Evolutionary conservation across 2,888 invertebrate species (phyloP), one percentile per base, ranked within the genome.

Genomic region (Noctua janthe): DNA sequence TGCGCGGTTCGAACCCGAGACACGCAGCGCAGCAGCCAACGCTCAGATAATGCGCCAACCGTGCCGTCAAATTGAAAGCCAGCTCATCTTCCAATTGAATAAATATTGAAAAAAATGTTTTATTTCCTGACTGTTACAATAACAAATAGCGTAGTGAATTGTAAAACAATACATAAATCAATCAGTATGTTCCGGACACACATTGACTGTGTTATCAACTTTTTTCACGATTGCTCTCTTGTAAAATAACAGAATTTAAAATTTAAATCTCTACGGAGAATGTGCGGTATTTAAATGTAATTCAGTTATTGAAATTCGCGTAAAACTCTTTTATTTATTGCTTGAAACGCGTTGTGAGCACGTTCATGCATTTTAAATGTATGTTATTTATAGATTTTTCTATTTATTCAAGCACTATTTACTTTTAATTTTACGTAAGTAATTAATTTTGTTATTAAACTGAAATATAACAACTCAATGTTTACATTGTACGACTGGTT

Each of bases 121-220:
- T 29, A 71, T 49, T 47, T 74, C 17, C 64, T 69, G 70, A 64
- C 76, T 56, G 64, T 59, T 71, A 73, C 47, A 75, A 64, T 75
- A 62, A 78, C 62, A 85, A 78, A 80, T 76, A 76, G 69, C 74
- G 78, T 67, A 83, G 64, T 83, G 85, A 79, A 62, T 74, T 77
- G 76, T 88, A 23, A 87, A 88, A 74, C 73, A 81, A 75, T 74
- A 82, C 35, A 74, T 82, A 83, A 85, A 88, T 88, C 73, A 80
- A 80, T 85, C 80, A 66, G 64, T 35, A 69, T 67, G 76, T 87
- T 85, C 80, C 83, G 85, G 83, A 35, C 70, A 71, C 56, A 69
- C 71, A 81, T 39, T 66, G 72, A 56, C 70, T 67, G 62, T 62
- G 59, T 64, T 74, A 71, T 75, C 56, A 74, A 23, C 1, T n/a